Evolutionary conservation across 2,888 invertebrate species (phyloP), one percentile per base, ranked within the genome.

Genomic region (Meteorus colon): DNA sequence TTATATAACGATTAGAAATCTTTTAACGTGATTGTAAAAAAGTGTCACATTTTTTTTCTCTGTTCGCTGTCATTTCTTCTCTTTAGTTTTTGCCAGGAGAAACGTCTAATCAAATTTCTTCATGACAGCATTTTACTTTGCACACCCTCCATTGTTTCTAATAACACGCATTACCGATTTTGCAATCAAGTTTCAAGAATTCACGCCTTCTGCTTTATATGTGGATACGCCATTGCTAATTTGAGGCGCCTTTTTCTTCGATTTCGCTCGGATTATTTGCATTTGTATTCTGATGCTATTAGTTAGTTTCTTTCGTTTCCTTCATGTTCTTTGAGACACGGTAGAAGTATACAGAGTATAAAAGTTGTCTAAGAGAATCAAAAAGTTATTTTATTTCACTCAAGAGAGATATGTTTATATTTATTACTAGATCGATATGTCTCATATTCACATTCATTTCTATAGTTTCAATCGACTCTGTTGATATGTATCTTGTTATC

Each of bases 341-440:
- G 12, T 37, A 45, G 19, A 19, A 2, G 12, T 37, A 65, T 65
- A 24, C 19, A 27, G 67, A n/a, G 45, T 67, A 74, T 74, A 68
- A 74, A 74, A 74, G 66, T 73, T 62, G 62, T 65, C 37, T 34
- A 60, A 29, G 68, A 74, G 45, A 68, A 68, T 68, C 60, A 68
- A 68, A 68, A 67, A 74, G 41, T 73, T 65, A 75, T 77, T 80
- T 82, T 77, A 65, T 34, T 37, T 65, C 37, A 29, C n/a, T 41
- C 65, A 31, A 65, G 37, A 63, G n/a, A 65, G 37, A 80, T 80
- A 78, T 80, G 76, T 80, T 78, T 76, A 78, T 82, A 79, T 80
- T 82, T 82, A 82, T 81, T 37, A 37, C 81, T 79, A 77, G 79
- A 80, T 77, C 76, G 78, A 79, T 82, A 79, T 82, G 78, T 82